Base-by-base conservation (phyloP, 2,888 invertebrate genomes). In the Vanessa cardui region DNA sequence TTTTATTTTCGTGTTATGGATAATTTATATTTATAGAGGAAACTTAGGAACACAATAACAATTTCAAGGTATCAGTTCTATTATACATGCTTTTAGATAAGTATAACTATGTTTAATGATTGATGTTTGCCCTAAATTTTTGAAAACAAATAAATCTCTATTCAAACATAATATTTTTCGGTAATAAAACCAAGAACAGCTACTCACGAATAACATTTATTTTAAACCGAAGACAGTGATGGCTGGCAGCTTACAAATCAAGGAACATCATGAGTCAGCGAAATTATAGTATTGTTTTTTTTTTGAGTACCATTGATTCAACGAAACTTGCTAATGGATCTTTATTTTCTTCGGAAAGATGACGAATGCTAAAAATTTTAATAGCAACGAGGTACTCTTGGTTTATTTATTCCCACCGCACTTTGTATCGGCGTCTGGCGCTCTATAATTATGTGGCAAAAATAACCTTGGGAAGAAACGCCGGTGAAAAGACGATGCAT, bases 181-280 rank as follows among this genome's bases (percentile, higher is more conserved):
- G 9, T n/a, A 16, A 26, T 54, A 31, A 15, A 54, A 60, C 15
- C 58, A 31, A 58, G 58, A 58, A 26, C 16, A 58, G n/a, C 74
- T 80, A 83, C 84, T 79, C 82, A 80, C 83, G 78, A 78, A 78
- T 76, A 68, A 58, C 59, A 45, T n/a, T 31, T 60, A 81, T 54
- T 46, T 58, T 65, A 56, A 79, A 79, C 69, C 33, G 39, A 33
- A 66, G 64, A 72, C 64, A 47, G 64, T 68, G 61, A 72, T 78
- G 80, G 78, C 79, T 81, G 78, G 74, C 75, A 79, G 77, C 76
- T 82, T 84, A 84, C 82, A 85, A 87, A 83, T 80, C 80, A 76
- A 85, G 86, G 87, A 86, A 82, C 81, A 80, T 76, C 80, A 80
- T 91, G 91, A 91, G 78, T 90, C 90, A 89, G 88, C 89, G 68